phyloP scores from a whole-genome alignment of 2,113 vertebrate species.

The Proteles cristata region DNA sequence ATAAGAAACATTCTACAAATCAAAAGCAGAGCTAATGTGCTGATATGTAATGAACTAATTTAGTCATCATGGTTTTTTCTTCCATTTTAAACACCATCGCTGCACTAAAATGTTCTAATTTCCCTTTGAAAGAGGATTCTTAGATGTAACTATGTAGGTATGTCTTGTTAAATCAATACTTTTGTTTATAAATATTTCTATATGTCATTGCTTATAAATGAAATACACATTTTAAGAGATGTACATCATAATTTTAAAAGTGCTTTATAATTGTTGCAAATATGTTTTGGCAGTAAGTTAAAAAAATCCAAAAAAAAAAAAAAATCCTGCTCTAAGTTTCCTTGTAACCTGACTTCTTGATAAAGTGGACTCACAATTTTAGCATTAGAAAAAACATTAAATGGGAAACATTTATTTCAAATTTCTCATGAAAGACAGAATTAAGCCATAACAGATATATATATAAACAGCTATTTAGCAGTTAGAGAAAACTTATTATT shows the following conservation, averaged over 20 bases:
- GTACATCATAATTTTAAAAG: background rate
- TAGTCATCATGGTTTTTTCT: conserved; percentile 26
- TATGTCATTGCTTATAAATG: background rate
- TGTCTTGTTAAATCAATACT: background rate
- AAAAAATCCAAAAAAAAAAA: background rate
- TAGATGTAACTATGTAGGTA: background rate
- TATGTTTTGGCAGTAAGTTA: background rate
- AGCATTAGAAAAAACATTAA: background rate
- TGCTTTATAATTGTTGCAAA: background rate
- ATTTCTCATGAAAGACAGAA: background rate
- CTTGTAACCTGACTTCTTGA: background rate
- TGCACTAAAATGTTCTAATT: conserved; percentile 14
- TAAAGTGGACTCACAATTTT: background rate
- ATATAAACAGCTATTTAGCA: background rate
- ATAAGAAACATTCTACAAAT: conserved; percentile 84
- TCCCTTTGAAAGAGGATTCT: conserved; percentile 24
- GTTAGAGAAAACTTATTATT: background rate
- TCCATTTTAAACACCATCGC: conserved; percentile 35
- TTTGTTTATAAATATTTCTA: conserved; percentile 30
- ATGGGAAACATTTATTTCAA: background rate
- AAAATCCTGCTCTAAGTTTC: background rate
- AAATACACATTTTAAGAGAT: conserved; percentile 48
- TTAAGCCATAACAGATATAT: background rate
- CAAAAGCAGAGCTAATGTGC: conserved; percentile 72
- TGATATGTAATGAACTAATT: conserved; percentile 36